Conservation (phyloP, 2,113 vertebrate species). For the Rhizomys pruinosus region DNA sequence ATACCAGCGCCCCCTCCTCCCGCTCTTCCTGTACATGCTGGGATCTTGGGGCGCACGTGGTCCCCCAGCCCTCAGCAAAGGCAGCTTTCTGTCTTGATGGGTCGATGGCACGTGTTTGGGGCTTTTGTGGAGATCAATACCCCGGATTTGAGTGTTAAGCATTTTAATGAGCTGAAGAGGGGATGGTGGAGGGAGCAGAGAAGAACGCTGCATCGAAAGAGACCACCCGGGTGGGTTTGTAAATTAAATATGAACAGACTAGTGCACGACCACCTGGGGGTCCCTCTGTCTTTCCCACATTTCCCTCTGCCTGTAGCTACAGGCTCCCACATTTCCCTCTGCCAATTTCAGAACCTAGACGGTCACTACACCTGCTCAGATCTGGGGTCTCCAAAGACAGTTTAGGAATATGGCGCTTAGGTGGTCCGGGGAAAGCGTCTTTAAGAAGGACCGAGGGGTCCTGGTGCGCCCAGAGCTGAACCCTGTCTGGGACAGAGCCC, state of each 20-base stretch:
- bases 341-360: conserved; percentile 41
- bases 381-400: neutral
- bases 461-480: too few species aligned
- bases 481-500: neutral
- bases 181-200: neutral
- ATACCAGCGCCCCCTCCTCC: neutral
- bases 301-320: neutral
- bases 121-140: conserved; percentile 64
- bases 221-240: conserved; percentile 56
- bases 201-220: neutral
- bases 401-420: neutral
- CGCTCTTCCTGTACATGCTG: neutral
- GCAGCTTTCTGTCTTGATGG: neutral
- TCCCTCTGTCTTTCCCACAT: neutral
- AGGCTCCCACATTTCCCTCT: neutral
- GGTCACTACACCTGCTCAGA: neutral
- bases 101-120: conserved; percentile 25
- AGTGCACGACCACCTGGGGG: rapidly evolving
- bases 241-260: conserved; percentile 64
- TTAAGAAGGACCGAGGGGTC: neutral
- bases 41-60: neutral
- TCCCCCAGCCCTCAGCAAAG: neutral
- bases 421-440: neutral
- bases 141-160: conserved; percentile 66
- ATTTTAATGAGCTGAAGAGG: conserved; percentile 73